A percentile compares a stretch with the other conserved stretches of the same genome.
phyloP scores from a whole-genome alignment of 2,797 vertebrate species.

The Rhinogobio ventralis region DNA sequence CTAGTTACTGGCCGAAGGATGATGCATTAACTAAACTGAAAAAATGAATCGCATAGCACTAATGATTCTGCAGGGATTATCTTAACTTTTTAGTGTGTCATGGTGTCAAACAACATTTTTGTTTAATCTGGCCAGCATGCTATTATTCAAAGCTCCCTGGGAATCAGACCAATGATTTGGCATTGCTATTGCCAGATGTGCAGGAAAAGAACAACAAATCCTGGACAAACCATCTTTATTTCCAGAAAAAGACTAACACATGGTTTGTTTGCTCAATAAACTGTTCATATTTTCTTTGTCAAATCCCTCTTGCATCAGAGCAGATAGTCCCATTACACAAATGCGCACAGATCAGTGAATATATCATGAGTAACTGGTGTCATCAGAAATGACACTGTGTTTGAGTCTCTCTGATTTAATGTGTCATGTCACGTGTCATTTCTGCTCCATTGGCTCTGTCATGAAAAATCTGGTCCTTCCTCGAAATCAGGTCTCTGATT shows the following conservation, averaged over 20 bases:
- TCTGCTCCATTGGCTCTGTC: neutral
- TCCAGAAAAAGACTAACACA: neutral
- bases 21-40: too few relatives aligned
- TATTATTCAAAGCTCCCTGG: neutral
- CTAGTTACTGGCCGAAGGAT: too few relatives aligned
- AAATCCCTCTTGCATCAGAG: neutral
- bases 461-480: too few relatives aligned
- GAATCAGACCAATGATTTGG: neutral
- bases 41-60: too few relatives aligned
- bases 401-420: neutral
- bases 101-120: neutral
- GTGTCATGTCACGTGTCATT: too few relatives aligned
- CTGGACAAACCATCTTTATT: neutral
- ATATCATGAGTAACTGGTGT: neutral
- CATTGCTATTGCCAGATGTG: neutral
- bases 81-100: neutral
- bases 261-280: slow-evolving; percentile 1
- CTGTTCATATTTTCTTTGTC: neutral
- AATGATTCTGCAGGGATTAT: neutral
- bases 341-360: neutral
- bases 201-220: neutral
- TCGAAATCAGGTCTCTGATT: too few relatives aligned
- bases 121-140: neutral
- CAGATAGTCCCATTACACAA: neutral
- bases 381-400: neutral